These are phyloP conservation scores for Lepus timidus DNA, from an alignment of 2,113 vertebrate species.

Conservation along the genomic window DNA sequence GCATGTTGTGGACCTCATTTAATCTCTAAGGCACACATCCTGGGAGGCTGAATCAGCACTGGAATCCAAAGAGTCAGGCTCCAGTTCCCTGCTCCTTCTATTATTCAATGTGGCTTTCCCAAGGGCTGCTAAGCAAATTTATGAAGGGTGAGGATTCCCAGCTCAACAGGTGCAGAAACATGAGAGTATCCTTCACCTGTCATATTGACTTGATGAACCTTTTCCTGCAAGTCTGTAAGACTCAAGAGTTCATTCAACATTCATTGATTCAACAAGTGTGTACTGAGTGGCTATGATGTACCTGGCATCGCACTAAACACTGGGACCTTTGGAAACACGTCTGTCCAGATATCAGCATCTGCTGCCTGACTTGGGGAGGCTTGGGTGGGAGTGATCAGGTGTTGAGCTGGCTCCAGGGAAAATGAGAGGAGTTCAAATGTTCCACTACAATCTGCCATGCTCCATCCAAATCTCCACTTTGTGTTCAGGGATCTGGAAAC, in stretches of 20 bases:
- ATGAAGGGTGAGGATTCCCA: constrained; percentile 37
- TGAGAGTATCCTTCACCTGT: constrained; percentile 67
- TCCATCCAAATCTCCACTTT: not conserved
- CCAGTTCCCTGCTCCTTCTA: not conserved
- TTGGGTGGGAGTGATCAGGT: constrained; percentile 34
- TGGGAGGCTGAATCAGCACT: not conserved
- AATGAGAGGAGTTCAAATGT: constrained; percentile 2
- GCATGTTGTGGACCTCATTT: not conserved
- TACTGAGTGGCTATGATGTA: constrained; percentile 54
- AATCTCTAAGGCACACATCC: constrained; percentile 7
- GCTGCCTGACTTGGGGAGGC: constrained; percentile 20
- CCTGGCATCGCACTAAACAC: constrained; percentile 54
- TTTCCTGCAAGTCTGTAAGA: constrained; percentile 67
- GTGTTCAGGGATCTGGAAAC: constrained; percentile 64
- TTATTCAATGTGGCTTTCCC: constrained; percentile 35
- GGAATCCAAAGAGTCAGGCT: not conserved
- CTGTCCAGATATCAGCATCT: not conserved
- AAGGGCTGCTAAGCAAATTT: constrained; percentile 62
- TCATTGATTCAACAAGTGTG: constrained; percentile 55
- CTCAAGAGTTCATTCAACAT: constrained; percentile 36
- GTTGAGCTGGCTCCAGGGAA: constrained; percentile 67
- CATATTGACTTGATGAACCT: constrained; percentile 47
- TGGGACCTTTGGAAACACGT: constrained; percentile 22
- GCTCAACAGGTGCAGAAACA: constrained; percentile 60
- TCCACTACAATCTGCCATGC: not conserved